Evolutionary conservation across 1,140 invertebrate species (phyloP).

Genomic region (Melanaphis sacchari): DNA sequence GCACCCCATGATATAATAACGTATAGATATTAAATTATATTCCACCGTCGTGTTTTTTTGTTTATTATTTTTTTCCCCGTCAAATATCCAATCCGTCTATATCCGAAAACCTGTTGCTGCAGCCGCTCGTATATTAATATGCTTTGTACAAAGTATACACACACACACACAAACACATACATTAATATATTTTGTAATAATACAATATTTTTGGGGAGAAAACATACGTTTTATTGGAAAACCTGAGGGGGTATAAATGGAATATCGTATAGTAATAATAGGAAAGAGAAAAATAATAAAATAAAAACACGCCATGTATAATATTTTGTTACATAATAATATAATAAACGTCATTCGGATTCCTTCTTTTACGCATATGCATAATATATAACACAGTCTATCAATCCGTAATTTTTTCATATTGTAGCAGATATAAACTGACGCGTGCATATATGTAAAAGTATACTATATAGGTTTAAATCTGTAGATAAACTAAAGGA

Average conservation of each 20-base stretch:
- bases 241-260: slow-evolving; percentile 39
- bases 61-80: slow-evolving; percentile 37
- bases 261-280: background rate
- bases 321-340: background rate
- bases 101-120: slow-evolving; percentile 40
- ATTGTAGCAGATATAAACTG: background rate
- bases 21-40: background rate
- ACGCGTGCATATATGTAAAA: background rate
- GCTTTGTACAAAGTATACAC: background rate
- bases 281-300: slow-evolving; percentile 1
- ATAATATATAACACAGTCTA: slow-evolving; percentile 11
- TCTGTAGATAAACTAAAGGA: background rate
- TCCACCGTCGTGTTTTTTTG: background rate
- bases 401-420: background rate
- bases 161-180: background rate
- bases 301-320: background rate
- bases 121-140: background rate
- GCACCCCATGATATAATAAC: background rate
- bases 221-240: slow-evolving; percentile 45
- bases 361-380: background rate
- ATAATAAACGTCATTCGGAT: background rate
- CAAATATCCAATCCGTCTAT: background rate
- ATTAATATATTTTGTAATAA: background rate
- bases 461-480: background rate
- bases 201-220: background rate